These are phyloP conservation scores for Saccostrea echinata DNA, from an alignment of 1,140 invertebrate genomes.

Conservation along the genomic window DNA sequence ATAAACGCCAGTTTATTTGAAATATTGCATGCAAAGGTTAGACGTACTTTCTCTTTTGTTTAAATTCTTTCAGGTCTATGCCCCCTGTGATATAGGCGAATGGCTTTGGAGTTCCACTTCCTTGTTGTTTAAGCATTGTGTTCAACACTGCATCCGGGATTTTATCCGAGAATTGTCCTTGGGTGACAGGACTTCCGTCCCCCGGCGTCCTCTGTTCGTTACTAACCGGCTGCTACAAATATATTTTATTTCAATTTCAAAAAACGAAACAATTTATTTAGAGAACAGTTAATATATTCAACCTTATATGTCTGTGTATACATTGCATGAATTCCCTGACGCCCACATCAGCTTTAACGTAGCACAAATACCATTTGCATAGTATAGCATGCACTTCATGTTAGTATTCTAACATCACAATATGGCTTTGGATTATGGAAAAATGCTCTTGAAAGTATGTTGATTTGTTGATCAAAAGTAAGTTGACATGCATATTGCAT, in stretches of 20 bases:
- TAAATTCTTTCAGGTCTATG: slow-evolving; percentile 72
- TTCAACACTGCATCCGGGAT: slow-evolving; percentile 66
- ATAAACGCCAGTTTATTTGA: background rate
- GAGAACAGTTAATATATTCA: too few species aligned
- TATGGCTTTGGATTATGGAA: too few species aligned
- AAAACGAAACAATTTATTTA: too few species aligned
- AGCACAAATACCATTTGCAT: too few species aligned
- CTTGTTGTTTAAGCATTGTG: slow-evolving; percentile 69
- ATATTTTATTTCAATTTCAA: background rate
- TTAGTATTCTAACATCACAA: too few species aligned
- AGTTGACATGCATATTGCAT: background rate
- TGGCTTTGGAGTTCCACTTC: slow-evolving; percentile 70
- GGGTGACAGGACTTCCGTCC: slow-evolving; percentile 54
- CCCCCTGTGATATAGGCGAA: slow-evolving; percentile 73
- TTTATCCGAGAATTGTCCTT: slow-evolving; percentile 54
- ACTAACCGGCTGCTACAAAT: slow-evolving; percentile 21
- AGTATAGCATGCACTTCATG: too few species aligned
- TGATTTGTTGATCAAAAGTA: too few species aligned
- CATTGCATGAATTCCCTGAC: too few species aligned
- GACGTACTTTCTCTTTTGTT: slow-evolving; percentile 65
- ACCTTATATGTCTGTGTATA: too few species aligned
- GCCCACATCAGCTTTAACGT: too few species aligned
- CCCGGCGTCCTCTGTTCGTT: slow-evolving; percentile 43
- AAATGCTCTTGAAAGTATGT: too few species aligned
- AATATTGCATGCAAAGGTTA: background rate